Base-by-base conservation (phyloP, 2,113 vertebrate genomes). In the Alces alces region DNA sequence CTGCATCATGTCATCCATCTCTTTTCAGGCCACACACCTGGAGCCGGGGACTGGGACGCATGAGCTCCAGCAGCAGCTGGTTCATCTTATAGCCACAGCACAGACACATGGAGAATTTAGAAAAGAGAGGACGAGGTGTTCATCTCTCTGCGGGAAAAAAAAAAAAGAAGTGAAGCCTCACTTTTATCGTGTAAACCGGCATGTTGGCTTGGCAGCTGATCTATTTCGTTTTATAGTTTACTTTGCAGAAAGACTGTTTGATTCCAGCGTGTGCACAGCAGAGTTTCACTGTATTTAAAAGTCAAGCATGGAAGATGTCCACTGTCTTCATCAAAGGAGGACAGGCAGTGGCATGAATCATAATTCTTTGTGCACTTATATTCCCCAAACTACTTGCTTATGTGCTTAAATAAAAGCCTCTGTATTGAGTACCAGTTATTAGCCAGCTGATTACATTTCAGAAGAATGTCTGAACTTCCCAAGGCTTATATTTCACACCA, bases 1-100 rank as follows among this genome's bases (percentile, higher is more conserved):
- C 78, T 39, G 27, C 50, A 52, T 43, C 0, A 45, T 96, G 89
- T 52, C 97, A 97, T 98, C 91, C 54, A 50, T 98, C 97, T 98
- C 94, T 91, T 96, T 73, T 83, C 95, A 93, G 95, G 55, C 58
- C 76, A 36, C 97, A 97, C 88, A 97, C 97, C 97, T 97, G 97
- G 93, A 96, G 13, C 61, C 43, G 33, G 25, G 85, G 86, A 58
- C 80, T 4, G 92, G 89, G 79, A 92, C 21, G 76, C 47, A 30
- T 54, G 80, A 0, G 27, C 82, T 96, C 66, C 54, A 80, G 80
- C 1, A 1, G 88, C 95, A 96, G 94, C 97, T 96, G 97, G 86
- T 94, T 94, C 94, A 43, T 94, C 92, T 93, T 89, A 88, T 8
- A 83, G 55, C 85, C 66, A 30, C 50, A 92, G 92, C 73, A n/a